phyloP scores from a whole-genome alignment of 1,140 invertebrate genomes.

The Eupeodes corollae region DNA sequence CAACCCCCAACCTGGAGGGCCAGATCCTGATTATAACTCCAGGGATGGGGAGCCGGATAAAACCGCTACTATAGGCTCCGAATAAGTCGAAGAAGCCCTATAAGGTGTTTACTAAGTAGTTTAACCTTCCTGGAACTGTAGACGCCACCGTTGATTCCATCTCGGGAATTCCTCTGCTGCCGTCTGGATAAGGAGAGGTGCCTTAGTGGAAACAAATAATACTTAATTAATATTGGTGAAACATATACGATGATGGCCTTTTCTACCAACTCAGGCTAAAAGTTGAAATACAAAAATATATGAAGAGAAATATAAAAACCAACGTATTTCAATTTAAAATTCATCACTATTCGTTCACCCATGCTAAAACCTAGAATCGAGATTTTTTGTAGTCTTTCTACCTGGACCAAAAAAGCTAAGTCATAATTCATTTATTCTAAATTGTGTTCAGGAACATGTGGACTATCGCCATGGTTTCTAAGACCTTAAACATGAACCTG shows the following conservation, averaged over 20 bases:
- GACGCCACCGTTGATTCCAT: no score
- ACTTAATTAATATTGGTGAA: constrained; percentile 57
- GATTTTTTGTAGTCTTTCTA: constrained; percentile 43
- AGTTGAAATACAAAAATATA: no score
- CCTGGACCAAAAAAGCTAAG: constrained; percentile 44
- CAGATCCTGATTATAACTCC: no score
- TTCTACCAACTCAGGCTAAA: constrained; percentile 64
- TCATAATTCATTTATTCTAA: constrained; percentile 66
- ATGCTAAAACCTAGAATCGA: constrained; percentile 79
- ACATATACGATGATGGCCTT: constrained; percentile 76
- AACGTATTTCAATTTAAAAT: constrained; percentile 55
- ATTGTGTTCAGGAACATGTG: constrained; percentile 56
- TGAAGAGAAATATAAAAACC: constrained; percentile 9
- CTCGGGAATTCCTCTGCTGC: no score
- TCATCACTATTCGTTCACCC: constrained; percentile 79
- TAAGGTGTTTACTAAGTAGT: no score
- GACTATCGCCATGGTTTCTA: constrained; percentile 85
- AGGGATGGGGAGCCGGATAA: no score
- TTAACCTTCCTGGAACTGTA: no score
- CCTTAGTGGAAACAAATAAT: no score
- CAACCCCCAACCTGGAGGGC: no score
- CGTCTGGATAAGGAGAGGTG: no score
- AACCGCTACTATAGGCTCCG: no score
- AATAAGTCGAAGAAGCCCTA: no score
- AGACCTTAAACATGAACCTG: constrained; percentile 67